Evolutionary conservation across 2,888 invertebrate species (phyloP), one percentile per base, ranked within the genome.

Genomic region (Lochmaea crataegi): DNA sequence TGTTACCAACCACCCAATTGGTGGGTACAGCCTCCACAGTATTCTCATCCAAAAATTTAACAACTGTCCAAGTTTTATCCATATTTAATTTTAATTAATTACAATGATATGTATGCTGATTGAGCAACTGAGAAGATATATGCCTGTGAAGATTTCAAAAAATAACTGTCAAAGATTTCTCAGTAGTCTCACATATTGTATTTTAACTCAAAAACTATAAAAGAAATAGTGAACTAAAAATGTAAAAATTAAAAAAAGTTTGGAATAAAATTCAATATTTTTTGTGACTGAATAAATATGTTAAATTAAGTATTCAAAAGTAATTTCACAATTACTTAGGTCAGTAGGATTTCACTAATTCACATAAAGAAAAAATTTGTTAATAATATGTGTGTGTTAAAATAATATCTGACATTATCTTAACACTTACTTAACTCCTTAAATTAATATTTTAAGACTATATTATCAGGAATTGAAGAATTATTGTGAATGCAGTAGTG

Each of bases 21-120:
- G 68, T 68, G 14, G 68, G 68, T n/a, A 68, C 68, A 38, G 68
- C 68, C 42, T 61, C 68, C n/a, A 61, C 68, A 18, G 69, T 53
- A 16, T 38, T 53, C 11, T 69, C 69, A 16, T 69, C 41, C 22
- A 16, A n/a, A 22, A 69, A 63, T n/a, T 53, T 26, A n/a, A 69
- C 63, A 11, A 69, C 56, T 4, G 41, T 69, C 68, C 68, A 69
- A 22, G 61, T 53, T 53, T 63, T 61, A 14, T 48, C 45, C 45
- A 48, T 14, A n/a, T n/a, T n/a, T n/a, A 48, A 48, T 48, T 48
- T 48, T 48, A 48, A 14, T 12, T 48, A 48, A 48, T 14, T 48
- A 48, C 11, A 11, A 48, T 48, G n/a, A n/a, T n/a, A n/a, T n/a
- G 45, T 48, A 48, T 48, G 45, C 45, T 48, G 14, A 48, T 48